Evolutionary conservation across 2,888 invertebrate species (phyloP), one percentile per base, ranked within the genome.

Genomic region (Lomographa bimaculata): DNA sequence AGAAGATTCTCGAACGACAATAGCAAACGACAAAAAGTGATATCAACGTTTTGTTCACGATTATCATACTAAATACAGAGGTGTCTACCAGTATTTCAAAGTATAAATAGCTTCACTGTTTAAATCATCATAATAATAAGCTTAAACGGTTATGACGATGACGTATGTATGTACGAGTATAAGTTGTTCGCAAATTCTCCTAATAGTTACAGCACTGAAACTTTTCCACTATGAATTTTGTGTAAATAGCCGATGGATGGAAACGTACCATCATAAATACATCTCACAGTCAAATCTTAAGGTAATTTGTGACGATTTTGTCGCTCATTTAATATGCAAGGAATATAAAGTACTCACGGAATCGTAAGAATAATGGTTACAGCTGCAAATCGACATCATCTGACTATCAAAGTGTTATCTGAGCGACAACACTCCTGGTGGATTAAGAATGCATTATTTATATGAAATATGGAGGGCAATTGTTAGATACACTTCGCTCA

Each of bases 271-370:
- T 76, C 79, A 80, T 82, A 85, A 77, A 85, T 79, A 81, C 62
- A 89, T 89, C 78, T 85, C 65, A 85, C 77, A 87, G 79, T 87
- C 85, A 85, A 86, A 87, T 86, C 70, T 79, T 77, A 85, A 78
- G 86, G 86, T 85, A 81, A 85, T 89, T 85, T 86, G 81, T 84
- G 81, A 82, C 60, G 82, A 83, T 84, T 85, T 86, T 78, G 87
- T 85, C 61, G 54, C 79, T 86, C 79, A 86, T 84, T 86, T 82
- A 86, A 76, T 84, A 86, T 84, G 84, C 84, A 81, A 84, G 79
- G 87, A 87, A 89, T 89, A 87, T 86, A 87, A 87, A 89, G 79
- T 73, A 72, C 66, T 66, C 53, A 64, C 62, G 51, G 79, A 75
- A 78, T 77, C 64, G 71, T 69, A 50, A 46, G 56, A 41, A 52